Base-by-base conservation (phyloP, 2,888 invertebrate genomes). In the Nebria brevicollis region DNA sequence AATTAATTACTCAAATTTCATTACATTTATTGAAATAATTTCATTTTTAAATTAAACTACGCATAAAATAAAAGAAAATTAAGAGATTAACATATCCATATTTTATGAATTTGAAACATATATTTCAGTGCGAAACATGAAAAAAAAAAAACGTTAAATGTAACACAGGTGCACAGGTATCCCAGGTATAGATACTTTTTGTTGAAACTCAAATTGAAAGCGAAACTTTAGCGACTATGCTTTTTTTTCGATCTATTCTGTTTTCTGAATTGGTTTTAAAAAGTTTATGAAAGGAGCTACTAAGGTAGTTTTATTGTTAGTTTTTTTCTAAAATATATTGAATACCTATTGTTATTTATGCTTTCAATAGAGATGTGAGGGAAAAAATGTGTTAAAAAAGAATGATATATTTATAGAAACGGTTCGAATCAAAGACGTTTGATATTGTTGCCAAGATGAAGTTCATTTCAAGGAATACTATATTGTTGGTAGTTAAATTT, bases 251-350 rank as follows among this genome's bases (percentile, higher is more conserved):
- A 6, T 54, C 54, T 54, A 54, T 68, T 68, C 68, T 68, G 26
- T 68, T 68, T 34, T 13, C 11, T 4, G 73, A 80, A 80, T 80
- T 80, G 80, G 80, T 80, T 80, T 78, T 75, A 80, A 80, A 80
- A 80, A 80, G 34, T 75, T 80, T 77, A 70, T 80, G 65, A 75
- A 80, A 80, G 75, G 54, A 80, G 74, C 80, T 80, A 80, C 75
- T 43, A 74, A 79, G 73, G 79, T 74, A 80, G 64, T 80, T 80
- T 80, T 75, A 80, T 80, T 80, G 80, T 80, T 70, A 68, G 72
- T 75, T 75, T 75, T 80, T 80, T 72, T 75, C 13, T 64, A 78
- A 43, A 75, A 15, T 80, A 70, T 72, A 34, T 75, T 80, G 75
- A 70, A 80, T 80, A 75, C 75, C 70, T 80, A 68, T 68, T 80